Evolutionary conservation across 2,113 vertebrate genomes (phyloP).

Genomic region (Eretmochelys imbricata): DNA sequence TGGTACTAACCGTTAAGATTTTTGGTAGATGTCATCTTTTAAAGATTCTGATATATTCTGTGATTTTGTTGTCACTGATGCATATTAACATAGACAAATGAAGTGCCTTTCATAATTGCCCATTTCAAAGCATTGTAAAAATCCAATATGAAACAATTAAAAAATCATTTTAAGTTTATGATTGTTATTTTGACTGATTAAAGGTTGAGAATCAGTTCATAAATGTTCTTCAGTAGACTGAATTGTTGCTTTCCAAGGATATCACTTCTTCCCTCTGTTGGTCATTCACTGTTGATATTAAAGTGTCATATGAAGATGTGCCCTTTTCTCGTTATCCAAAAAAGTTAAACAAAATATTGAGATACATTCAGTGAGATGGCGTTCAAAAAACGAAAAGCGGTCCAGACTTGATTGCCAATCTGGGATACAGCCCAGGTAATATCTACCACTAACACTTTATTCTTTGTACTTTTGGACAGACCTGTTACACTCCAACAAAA

Average conservation of each 20-base stretch:
- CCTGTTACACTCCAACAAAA: not conserved
- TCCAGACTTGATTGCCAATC: not conserved
- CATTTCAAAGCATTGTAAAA: conserved; percentile 63
- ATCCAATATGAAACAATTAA: conserved; percentile 75
- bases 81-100: conserved; percentile 65
- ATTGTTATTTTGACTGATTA: conserved; percentile 39
- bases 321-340: not conserved
- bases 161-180: conserved; percentile 73
- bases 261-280: not conserved
- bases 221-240: conserved; percentile 9
- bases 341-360: not conserved
- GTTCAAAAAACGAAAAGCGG: not conserved
- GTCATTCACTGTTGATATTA: not conserved
- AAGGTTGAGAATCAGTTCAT: conserved; percentile 20
- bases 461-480: not conserved
- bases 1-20: conserved; percentile 22
- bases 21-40: not conserved
- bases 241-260: conserved; percentile 4
- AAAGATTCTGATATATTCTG: not conserved
- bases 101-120: conserved; percentile 57
- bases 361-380: not conserved
- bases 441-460: not conserved
- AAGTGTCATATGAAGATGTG: not conserved
- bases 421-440: not conserved
- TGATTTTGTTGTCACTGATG: conserved; percentile 50